A percentile compares a stretch with the other conserved stretches of the same genome.
Evolutionary conservation across 92 coral and sea anemone genomes (phyloP).

Genomic region (Virgularia gustaviana): DNA sequence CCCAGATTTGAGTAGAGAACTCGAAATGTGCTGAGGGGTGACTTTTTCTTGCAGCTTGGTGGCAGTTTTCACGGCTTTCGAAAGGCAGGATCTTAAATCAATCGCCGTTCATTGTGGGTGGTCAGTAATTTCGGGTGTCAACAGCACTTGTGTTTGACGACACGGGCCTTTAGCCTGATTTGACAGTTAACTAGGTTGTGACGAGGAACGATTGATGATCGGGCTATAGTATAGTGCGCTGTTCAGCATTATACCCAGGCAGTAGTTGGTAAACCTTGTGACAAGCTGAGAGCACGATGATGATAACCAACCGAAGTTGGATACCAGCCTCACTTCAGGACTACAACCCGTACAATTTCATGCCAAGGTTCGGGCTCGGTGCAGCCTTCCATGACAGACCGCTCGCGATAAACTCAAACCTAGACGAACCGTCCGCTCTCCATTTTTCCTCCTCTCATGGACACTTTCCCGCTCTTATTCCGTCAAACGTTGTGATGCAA

Average conservation of each 20-base stretch:
- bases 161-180: conserved; percentile 21
- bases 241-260: no score
- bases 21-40: no score
- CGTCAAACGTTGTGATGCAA: conserved; percentile 7
- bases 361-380: background rate
- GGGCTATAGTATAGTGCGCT: no score
- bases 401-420: background rate
- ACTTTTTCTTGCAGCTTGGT: no score
- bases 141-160: conserved; percentile 30
- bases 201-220: no score
- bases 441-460: background rate
- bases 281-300: no score
- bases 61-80: conserved; percentile 10
- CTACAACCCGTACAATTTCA: conserved; percentile 23
- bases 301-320: conserved; percentile 31
- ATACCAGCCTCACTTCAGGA: conserved; percentile 12
- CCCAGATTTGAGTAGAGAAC: background rate
- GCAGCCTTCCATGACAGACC: background rate
- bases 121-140: conserved; percentile 33
- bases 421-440: background rate
- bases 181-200: conserved; percentile 41
- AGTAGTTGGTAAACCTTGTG: no score
- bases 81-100: conserved; percentile 32
- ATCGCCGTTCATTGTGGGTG: conserved; percentile 35
- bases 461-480: background rate